phyloP scores from a whole-genome alignment of 92 coral and sea anemone species.

The Epizoanthus fatuus region DNA sequence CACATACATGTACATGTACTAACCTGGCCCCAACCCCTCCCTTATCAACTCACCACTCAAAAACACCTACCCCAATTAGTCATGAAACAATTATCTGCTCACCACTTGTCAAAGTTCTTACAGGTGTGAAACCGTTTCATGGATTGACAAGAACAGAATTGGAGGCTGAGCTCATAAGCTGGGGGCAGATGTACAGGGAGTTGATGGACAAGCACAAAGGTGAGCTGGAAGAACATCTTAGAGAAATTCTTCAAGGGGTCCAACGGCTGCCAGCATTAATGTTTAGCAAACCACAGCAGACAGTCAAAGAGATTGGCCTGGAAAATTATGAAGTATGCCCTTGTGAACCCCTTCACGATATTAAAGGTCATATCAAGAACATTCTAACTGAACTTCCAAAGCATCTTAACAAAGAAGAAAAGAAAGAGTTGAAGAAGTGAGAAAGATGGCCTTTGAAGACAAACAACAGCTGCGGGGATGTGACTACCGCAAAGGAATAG shows the following conservation, averaged over 20 bases:
- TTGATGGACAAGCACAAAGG: background rate
- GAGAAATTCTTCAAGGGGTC: slow-evolving; percentile 27
- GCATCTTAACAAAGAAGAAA: slow-evolving; percentile 23
- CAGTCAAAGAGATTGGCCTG: slow-evolving; percentile 25
- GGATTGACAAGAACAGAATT: background rate
- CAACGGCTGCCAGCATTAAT: slow-evolving; percentile 44
- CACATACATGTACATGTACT: too few species aligned
- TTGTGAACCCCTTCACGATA: slow-evolving; percentile 53
- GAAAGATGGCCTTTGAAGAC: slow-evolving; percentile 20
- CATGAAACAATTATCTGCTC: too few species aligned
- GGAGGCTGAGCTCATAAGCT: background rate
- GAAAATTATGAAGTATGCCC: slow-evolving; percentile 43
- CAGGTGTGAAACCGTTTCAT: background rate
- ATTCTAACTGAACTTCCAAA: slow-evolving; percentile 40
- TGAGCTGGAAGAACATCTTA: slow-evolving; percentile 23
- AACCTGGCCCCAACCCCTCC: too few species aligned
- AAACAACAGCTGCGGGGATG: slow-evolving; percentile 37
- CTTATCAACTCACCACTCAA: too few species aligned
- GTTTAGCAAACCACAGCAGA: background rate
- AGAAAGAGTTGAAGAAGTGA: slow-evolving; percentile 6
- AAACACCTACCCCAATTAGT: too few species aligned
- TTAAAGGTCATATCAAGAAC: slow-evolving; percentile 34
- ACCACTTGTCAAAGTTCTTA: too few species aligned
- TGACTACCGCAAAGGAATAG: slow-evolving; percentile 11
- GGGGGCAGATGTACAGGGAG: slow-evolving; percentile 3